phyloP scores from a whole-genome alignment of 2,888 invertebrate species.

The Ophion slaviceki region DNA sequence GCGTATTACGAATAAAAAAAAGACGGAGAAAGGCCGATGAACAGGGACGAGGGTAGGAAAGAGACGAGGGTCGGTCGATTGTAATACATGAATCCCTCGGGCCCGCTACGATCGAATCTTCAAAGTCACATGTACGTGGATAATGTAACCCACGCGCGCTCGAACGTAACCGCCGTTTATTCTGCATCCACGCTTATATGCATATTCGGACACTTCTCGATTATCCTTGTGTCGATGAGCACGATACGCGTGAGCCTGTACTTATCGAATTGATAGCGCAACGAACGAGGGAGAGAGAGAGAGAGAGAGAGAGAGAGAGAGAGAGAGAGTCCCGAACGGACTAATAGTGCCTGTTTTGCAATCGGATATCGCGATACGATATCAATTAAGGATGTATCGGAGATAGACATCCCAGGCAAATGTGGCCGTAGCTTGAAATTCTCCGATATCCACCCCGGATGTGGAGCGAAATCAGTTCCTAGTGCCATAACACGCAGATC shows the following conservation, averaged over 20 bases:
- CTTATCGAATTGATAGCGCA: conserved; percentile 8
- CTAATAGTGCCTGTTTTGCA: neutral
- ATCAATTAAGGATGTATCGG: conserved; percentile 12
- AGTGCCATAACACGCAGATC: neutral
- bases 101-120: conserved; percentile 47
- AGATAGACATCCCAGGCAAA: neutral
- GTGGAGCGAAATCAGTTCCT: neutral
- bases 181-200: conserved; percentile 16
- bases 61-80: conserved; percentile 57
- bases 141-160: conserved; percentile 44
- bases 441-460: neutral
- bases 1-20: conserved; percentile 51
- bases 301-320: neutral
- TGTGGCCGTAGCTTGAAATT: neutral
- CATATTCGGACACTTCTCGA: neutral
- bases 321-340: neutral
- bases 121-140: conserved; percentile 17
- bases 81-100: conserved; percentile 53
- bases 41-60: conserved; percentile 25
- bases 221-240: conserved; percentile 1
- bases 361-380: conserved; percentile 15
- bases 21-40: conserved; percentile 6
- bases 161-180: conserved; percentile 37
- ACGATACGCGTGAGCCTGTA: neutral
- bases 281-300: neutral